Conservation (phyloP, 37 sponge, comb jelly and placozoan genomes). For the Haliclona indistincta region DNA sequence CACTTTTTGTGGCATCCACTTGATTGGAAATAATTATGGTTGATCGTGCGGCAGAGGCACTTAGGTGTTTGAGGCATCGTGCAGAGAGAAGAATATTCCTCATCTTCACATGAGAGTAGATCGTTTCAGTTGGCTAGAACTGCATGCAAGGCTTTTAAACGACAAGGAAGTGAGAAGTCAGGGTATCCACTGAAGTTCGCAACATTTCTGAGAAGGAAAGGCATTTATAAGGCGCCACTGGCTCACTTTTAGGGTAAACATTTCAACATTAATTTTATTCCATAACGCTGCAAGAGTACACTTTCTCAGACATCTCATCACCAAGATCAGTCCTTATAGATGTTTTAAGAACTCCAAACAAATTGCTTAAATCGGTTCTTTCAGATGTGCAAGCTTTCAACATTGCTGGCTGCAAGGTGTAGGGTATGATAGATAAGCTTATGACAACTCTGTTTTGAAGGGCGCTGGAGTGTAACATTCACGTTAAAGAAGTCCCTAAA, state of each 20-base stretch:
- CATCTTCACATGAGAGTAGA: not conserved
- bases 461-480: slow-evolving; percentile 5
- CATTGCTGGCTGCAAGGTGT: slow-evolving; percentile 4
- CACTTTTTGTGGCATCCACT: slow-evolving; percentile 35
- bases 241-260: not conserved
- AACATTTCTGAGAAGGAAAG: not conserved
- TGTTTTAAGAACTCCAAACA: not conserved
- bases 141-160: slow-evolving; percentile 27
- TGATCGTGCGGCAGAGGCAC: not conserved
- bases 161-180: slow-evolving; percentile 10
- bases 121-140: slow-evolving; percentile 4
- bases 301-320: not conserved
- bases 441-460: not conserved
- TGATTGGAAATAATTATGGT: slow-evolving; percentile 14
- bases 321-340: slow-evolving; percentile 1
- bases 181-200: not conserved
- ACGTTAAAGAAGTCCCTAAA: not conserved
- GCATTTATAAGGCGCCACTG: not conserved
- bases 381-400: not conserved
- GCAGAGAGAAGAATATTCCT: not conserved
- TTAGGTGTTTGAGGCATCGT: not conserved
- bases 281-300: not conserved
- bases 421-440: not conserved
- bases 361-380: not conserved
- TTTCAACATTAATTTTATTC: not conserved